phyloP scores from a whole-genome alignment of 2,888 invertebrate genomes.

The Tachina lurida region DNA sequence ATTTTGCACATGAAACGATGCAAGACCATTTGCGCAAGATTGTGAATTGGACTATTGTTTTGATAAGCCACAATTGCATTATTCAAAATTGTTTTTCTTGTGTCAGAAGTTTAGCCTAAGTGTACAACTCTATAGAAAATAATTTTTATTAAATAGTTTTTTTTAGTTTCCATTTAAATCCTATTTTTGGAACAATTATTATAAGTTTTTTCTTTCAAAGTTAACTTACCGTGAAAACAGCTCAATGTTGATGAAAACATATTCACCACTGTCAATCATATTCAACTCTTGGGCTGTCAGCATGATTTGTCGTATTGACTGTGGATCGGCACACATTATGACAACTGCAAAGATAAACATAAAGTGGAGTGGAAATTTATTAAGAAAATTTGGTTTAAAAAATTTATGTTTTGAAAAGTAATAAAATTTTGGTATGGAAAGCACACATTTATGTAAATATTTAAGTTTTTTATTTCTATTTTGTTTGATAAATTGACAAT shows the following conservation, averaged over 20 bases:
- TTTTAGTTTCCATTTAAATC: neutral
- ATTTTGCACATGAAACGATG: no score
- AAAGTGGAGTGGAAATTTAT: neutral
- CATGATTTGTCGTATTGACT: slow-evolving; percentile 95
- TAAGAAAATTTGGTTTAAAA: neutral
- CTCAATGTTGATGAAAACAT: slow-evolving; percentile 99
- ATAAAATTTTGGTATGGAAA: no score
- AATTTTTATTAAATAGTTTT: neutral
- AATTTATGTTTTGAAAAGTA: neutral
- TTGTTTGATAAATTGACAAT: slow-evolving; percentile 29
- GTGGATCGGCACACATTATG: slow-evolving; percentile 95
- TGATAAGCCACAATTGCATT: neutral
- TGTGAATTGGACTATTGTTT: no score
- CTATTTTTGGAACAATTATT: neutral
- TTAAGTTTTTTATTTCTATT: neutral
- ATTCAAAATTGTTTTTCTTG: neutral
- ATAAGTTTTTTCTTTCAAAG: neutral
- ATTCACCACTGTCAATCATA: slow-evolving; percentile 98
- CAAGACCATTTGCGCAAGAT: no score
- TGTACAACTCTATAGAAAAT: no score
- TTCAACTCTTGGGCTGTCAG: slow-evolving; percentile 96
- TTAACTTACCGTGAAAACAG: slow-evolving; percentile 94
- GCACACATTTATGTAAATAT: neutral
- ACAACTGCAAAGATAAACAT: slow-evolving; percentile 90
- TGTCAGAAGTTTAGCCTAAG: neutral